phyloP scores from a whole-genome alignment of 2,888 invertebrate genomes.

The Odontomyia ornata region DNA sequence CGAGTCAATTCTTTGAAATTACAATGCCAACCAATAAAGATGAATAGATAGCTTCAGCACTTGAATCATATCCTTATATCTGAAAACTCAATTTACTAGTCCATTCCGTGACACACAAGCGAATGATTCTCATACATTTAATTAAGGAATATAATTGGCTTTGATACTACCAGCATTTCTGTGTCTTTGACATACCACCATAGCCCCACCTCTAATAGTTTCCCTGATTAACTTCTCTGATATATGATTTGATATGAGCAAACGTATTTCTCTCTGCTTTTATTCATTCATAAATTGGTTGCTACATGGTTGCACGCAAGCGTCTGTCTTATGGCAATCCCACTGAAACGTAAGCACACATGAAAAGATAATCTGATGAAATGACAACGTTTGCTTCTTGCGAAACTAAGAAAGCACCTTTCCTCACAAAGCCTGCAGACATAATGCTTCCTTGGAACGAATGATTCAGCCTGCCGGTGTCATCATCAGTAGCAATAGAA shows the following conservation, averaged over 20 bases:
- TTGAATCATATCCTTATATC: no score
- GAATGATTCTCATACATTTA: no score
- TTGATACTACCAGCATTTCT: background rate
- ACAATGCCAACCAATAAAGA: no score
- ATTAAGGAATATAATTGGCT: no score
- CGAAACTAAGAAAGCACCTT: background rate
- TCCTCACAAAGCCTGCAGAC: background rate
- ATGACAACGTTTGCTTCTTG: conserved; percentile 1
- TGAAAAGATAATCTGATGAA: conserved; percentile 7
- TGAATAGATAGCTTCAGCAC: no score
- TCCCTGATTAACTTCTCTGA: conserved; percentile 19
- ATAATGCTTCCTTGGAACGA: background rate
- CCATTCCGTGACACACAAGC: no score
- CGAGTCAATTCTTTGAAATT: no score
- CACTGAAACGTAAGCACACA: conserved; percentile 11
- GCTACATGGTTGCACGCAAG: no score
- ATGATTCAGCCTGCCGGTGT: background rate
- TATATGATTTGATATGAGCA: conserved; percentile 1
- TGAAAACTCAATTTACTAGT: no score
- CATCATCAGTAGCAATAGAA: background rate
- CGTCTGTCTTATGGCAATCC: background rate
- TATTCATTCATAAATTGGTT: background rate
- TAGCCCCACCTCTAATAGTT: conserved; percentile 8
- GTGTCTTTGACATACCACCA: background rate
- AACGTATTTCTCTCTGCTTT: background rate